Evolutionary conservation across 2,113 vertebrate genomes (phyloP), one percentile per base, ranked within the genome.

Genomic region (Percopsis transmontana): DNA sequence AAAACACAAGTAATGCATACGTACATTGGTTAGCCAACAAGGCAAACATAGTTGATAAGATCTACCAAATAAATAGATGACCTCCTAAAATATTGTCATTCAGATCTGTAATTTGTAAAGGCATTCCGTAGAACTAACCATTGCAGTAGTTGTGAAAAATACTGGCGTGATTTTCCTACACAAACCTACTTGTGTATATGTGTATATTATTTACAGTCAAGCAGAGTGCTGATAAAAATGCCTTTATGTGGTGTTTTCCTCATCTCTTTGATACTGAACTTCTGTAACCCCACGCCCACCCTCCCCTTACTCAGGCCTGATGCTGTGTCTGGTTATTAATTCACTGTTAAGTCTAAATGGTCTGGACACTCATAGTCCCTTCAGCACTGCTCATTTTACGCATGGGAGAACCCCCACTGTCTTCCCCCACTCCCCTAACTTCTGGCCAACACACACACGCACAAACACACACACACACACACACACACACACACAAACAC

Each of bases 291-390:
- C 40, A 59, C 76, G 77, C 80, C 74, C 77, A 68, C 68, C 51
- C 58, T 2, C 53, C 74, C 70, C 70, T 66, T 66, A 61, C 68
- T 66, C 70, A 80, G 18, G 15, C 66, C 71, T 62, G 66, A n/a
- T 79, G 84, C 54, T 77, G 48, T 66, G 70, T 65, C 62, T 74
- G 68, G 54, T 85, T 86, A 86, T 81, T 83, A 84, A 81, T 88
- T 87, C 58, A 86, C 78, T 75, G 60, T 87, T 77, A 84, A 75
- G 80, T 79, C 67, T 77, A 83, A 85, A 84, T 44, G 51, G 76
- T 80, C 74, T 76, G 79, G 84, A 85, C 84, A 72, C 63, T 66
- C 60, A 39, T 62, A 77, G 58, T 68, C 76, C 77, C 59, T 75
- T 21, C 48, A 65, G 73, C 51, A 63, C 57, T 58, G 55, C 68